Evolutionary conservation across 1,140 invertebrate genomes (phyloP).

Genomic region (Cardiocondyla obscurior): DNA sequence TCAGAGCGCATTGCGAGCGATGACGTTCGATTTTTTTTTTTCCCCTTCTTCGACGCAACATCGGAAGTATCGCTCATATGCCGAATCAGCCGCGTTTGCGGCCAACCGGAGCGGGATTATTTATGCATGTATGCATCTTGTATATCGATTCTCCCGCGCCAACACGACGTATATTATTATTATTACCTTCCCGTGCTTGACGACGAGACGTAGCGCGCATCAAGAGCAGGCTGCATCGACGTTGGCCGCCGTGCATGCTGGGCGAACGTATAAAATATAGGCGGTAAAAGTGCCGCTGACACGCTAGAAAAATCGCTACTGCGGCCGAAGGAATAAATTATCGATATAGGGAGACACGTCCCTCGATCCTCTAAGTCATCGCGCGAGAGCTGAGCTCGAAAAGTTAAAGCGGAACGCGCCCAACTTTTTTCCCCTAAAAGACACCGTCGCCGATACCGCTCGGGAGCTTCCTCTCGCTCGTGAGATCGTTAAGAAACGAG

Average conservation of each 20-base stretch:
- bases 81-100: slow-evolving; percentile 12
- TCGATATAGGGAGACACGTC: slow-evolving; percentile 40
- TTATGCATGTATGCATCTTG: slow-evolving; percentile 30
- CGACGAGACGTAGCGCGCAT: slow-evolving; percentile 15
- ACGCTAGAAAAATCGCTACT: slow-evolving; percentile 63
- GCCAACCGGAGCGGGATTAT: slow-evolving; percentile 2
- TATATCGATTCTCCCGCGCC: slow-evolving; percentile 31
- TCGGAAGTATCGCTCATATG: slow-evolving; percentile 1
- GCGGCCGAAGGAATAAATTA: slow-evolving; percentile 63
- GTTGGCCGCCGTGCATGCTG: background rate
- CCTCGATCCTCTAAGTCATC: background rate
- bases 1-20: background rate
- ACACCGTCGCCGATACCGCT: background rate
- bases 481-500: background rate
- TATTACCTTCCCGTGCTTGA: slow-evolving; percentile 12
- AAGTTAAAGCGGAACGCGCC: slow-evolving; percentile 54
- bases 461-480: background rate
- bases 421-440: background rate
- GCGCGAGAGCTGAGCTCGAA: slow-evolving; percentile 20
- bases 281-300: slow-evolving; percentile 61
- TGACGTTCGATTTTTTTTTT: background rate
- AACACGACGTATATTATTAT: slow-evolving; percentile 36
- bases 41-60: background rate
- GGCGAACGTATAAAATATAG: slow-evolving; percentile 34
- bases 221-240: slow-evolving; percentile 18